Conservation (phyloP, 53 echinoderm and acorn worm species). For the Zoroaster sp. region DNA sequence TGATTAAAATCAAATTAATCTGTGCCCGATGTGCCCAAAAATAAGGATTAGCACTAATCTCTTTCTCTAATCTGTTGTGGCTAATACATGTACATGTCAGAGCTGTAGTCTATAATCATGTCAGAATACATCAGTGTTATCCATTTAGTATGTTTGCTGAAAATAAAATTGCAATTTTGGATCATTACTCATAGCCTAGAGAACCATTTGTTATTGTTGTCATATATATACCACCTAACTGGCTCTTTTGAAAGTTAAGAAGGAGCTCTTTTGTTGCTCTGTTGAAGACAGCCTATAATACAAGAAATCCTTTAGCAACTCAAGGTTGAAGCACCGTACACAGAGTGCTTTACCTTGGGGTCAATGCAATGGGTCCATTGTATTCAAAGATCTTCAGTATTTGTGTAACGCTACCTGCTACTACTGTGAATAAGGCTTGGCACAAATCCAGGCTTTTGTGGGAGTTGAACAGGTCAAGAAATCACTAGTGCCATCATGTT, state of each 20-base stretch:
- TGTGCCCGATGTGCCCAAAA: neutral
- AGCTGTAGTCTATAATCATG: neutral
- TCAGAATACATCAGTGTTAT: neutral
- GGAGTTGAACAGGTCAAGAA: neutral
- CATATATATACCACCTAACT: neutral
- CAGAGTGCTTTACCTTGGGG: neutral
- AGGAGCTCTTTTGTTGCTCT: neutral
- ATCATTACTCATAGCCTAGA: neutral
- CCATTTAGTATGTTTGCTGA: neutral
- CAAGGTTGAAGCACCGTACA: neutral
- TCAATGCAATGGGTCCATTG: conserved; percentile 16
- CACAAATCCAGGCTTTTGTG: conserved; percentile 38
- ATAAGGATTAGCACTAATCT: neutral
- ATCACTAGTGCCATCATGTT: neutral
- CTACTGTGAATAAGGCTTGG: conserved; percentile 5
- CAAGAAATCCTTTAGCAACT: neutral
- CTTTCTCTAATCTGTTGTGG: neutral
- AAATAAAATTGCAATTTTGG: neutral
- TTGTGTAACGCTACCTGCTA: neutral
- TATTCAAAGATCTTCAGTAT: conserved; percentile 39
- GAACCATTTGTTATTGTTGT: neutral
- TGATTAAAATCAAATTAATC: neutral
- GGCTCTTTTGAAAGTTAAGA: neutral
- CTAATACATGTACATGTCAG: too few species aligned
- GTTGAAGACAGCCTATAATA: neutral